phyloP scores from a whole-genome alignment of 2,797 vertebrate species.

The Xerus rutilus region DNA sequence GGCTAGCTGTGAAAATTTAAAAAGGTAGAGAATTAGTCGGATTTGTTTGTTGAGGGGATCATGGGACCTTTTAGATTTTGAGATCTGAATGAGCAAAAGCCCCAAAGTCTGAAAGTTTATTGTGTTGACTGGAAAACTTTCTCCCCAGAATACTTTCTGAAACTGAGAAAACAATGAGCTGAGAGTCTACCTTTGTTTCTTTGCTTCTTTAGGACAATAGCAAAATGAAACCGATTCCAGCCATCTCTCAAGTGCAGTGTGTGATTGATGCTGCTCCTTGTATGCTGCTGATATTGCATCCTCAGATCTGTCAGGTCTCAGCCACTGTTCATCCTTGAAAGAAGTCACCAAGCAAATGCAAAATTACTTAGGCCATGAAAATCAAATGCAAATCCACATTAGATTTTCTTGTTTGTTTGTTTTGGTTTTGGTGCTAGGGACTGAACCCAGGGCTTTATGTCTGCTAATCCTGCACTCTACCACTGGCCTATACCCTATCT shows the following conservation, averaged over 20 bases:
- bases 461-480: not conserved
- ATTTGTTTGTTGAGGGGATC: not conserved
- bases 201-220: not conserved
- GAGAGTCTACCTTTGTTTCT: not conserved
- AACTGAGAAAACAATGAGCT: constrained; percentile 14
- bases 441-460: not conserved
- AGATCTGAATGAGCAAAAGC: not conserved
- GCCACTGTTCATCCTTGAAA: not conserved
- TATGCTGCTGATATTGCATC: not conserved
- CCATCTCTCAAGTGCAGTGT: not conserved
- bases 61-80: not conserved
- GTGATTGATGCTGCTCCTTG: not conserved
- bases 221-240: not conserved
- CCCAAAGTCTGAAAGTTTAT: not conserved
- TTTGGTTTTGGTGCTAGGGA: not conserved
- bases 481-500: not conserved
- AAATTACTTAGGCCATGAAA: not conserved
- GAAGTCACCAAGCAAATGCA: not conserved
- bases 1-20: not conserved
- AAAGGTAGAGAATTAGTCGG: not conserved
- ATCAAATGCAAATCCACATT: not conserved
- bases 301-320: not conserved
- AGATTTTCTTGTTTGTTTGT: not conserved
- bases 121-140: not conserved
- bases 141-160: not conserved